Evolutionary conservation across 2,888 invertebrate species (phyloP).

Genomic region (Ornithoptera priamus): DNA sequence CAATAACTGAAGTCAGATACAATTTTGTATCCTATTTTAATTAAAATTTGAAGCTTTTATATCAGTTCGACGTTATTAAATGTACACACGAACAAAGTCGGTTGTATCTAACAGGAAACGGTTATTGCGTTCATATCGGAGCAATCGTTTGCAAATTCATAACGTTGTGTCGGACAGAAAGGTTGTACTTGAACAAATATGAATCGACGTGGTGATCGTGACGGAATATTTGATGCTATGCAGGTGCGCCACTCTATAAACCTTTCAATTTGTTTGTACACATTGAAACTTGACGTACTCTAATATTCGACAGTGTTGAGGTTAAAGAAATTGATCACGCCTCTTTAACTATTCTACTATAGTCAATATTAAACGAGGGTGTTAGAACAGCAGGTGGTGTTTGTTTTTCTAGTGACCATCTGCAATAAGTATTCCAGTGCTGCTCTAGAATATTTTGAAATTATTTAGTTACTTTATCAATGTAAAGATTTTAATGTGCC

Average conservation of each 20-base stretch:
- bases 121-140: conserved; percentile 11
- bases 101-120: conserved; percentile 9
- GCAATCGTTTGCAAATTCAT: conserved; percentile 30
- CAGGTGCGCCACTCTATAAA: conserved; percentile 48
- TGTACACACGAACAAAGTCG: neutral
- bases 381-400: too few relatives aligned
- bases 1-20: too few relatives aligned
- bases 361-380: neutral
- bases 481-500: neutral
- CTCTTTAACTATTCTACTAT: neutral
- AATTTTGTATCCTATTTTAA: neutral
- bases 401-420: too few relatives aligned
- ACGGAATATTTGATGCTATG: conserved; percentile 43
- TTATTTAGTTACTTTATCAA: neutral
- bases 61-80: neutral
- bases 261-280: conserved; percentile 35
- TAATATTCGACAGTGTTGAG: conserved; percentile 4
- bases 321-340: neutral
- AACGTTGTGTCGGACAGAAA: conserved; percentile 17
- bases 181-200: conserved; percentile 29
- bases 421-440: too few relatives aligned
- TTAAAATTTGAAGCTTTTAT: neutral
- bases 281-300: conserved; percentile 7
- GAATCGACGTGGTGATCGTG: conserved; percentile 36
- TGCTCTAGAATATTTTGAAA: neutral